Base-by-base conservation (phyloP, 1,140 invertebrate genomes). In the Nautilus pompilius region DNA sequence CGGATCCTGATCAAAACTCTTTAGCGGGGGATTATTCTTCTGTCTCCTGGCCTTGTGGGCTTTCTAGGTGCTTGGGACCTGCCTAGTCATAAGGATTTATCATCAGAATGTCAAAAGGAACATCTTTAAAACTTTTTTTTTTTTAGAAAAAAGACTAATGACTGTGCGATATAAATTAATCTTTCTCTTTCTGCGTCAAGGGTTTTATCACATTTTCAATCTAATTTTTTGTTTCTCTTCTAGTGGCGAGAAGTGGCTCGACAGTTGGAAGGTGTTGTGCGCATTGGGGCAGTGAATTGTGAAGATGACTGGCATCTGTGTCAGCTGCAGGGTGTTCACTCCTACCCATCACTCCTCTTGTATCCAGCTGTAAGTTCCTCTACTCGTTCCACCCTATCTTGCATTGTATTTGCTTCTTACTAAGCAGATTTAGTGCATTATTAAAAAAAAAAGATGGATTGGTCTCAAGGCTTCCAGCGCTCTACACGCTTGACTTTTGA, bases 261-360 rank as follows among this genome's bases (percentile, higher is more conserved):
- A 76, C 84, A 89, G 69, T 76, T 92, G 34, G 86, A 90, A 66
- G 89, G 89, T 45, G 87, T 89, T 5, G 85, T 92, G 46, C 84
- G 87, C 71, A 86, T 90, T 69, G 91, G 89, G n/a, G 91, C 90
- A 60, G 88, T 93, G 0, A 92, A 93, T 78, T 93, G 91, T 83
- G 89, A 89, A 77, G 89, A 90, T 74, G 89, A 92, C 67, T 89
- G 87, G 83, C 74, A 84, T 46, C 77, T 93, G 26, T 93, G 91
- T 80, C 82, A 85, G 60, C 80, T 87, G 72, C 82, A 90, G 75
- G 83, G 86, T 33, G 88, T 92, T 53, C 80, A 81, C 48, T 87
- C 85, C 22, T 93, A 91, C 81, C 91, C 91, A 15, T 87, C 89
- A 0, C 79, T 93, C 0, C 68, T 89, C 6, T 77, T 89, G 62